Conservation (phyloP, 2,797 vertebrate species). For the Periparus ater region DNA sequence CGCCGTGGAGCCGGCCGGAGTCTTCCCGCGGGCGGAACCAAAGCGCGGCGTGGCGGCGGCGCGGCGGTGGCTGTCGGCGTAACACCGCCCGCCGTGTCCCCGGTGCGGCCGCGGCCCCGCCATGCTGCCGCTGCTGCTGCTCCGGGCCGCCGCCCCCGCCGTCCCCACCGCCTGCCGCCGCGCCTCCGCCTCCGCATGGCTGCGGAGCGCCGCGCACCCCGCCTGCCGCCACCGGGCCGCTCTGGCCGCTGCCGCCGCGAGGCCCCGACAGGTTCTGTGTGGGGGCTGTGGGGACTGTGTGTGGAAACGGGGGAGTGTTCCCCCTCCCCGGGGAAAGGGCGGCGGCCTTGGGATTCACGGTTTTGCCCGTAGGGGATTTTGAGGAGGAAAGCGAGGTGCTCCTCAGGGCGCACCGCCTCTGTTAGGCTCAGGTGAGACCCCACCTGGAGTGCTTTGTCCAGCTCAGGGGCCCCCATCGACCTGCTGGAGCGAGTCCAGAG, state of each 20-base stretch:
- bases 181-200: neutral
- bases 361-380: neutral
- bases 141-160: neutral
- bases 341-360: rapidly evolving
- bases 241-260: neutral
- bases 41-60: neutral
- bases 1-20: neutral
- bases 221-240: neutral
- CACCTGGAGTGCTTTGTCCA: neutral
- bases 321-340: neutral
- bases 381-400: too few species aligned
- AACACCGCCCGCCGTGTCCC: neutral
- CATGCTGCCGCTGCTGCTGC: neutral
- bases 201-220: neutral
- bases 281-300: neutral
- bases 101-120: neutral
- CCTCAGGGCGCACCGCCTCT: rapidly evolving
- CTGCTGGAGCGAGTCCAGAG: neutral
- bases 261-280: neutral
- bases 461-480: too few species aligned
- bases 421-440: neutral
- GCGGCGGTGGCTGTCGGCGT: neutral
- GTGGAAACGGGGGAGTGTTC: neutral
- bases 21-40: neutral
- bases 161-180: neutral